phyloP scores from a whole-genome alignment of 2,888 invertebrate species.

The Arctia plantaginis region DNA sequence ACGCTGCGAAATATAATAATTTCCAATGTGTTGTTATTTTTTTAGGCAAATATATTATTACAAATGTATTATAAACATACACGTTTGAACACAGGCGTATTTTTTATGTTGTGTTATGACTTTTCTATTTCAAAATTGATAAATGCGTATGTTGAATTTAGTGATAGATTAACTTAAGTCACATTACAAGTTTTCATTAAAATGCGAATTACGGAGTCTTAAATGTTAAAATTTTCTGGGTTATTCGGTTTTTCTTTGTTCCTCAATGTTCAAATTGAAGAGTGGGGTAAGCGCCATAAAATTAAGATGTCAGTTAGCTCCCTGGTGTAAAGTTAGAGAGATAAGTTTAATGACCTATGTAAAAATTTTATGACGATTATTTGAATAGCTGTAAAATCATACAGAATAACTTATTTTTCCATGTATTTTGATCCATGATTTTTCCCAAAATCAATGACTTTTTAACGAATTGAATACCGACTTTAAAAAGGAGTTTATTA shows the following conservation, averaged over 20 bases:
- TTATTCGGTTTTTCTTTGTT: neutral
- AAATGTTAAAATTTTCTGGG: neutral
- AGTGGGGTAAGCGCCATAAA: neutral
- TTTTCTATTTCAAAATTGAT: neutral
- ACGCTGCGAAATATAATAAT: slow-evolving; percentile 67
- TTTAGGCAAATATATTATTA: slow-evolving; percentile 27
- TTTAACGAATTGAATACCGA: too few species aligned
- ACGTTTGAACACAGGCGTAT: too few species aligned
- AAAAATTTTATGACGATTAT: too few species aligned
- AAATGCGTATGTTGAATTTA: neutral
- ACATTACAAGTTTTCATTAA: neutral
- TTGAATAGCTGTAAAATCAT: too few species aligned
- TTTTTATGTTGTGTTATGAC: neutral
- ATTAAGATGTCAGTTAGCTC: neutral
- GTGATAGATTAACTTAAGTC: neutral
- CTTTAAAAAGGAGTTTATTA: too few species aligned
- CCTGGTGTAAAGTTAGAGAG: neutral
- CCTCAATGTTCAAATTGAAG: neutral
- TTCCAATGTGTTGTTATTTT: slow-evolving; percentile 59
- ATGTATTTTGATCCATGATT: too few species aligned
- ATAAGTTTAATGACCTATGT: neutral
- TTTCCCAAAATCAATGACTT: too few species aligned
- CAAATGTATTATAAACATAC: neutral
- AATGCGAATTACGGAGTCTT: neutral
- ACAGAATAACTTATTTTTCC: too few species aligned